Evolutionary conservation across 2,797 vertebrate species (phyloP).

Genomic region (Rousettus madagascariensis): DNA sequence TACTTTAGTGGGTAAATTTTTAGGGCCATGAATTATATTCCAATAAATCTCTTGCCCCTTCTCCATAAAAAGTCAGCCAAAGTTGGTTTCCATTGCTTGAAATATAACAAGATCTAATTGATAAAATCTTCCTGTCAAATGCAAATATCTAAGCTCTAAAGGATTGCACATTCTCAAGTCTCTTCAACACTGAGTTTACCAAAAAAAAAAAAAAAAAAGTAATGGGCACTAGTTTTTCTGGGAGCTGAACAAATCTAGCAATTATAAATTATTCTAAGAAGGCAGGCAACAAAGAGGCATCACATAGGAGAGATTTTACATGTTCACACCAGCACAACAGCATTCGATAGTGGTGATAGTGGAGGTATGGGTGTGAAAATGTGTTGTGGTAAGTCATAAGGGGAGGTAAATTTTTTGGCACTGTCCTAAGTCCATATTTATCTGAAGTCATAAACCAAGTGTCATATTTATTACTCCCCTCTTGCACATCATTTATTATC

Average conservation of each 20-base stretch:
- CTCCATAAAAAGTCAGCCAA: rapidly evolving
- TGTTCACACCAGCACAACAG: not conserved
- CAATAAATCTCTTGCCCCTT: not conserved
- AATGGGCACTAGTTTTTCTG: not conserved
- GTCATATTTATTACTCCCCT: not conserved
- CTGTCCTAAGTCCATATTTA: not conserved
- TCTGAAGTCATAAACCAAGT: not conserved
- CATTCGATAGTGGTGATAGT: no score
- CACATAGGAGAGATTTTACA: not conserved
- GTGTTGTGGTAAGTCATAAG: not conserved
- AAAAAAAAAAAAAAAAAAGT: not conserved
- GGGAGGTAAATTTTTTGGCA: not conserved
- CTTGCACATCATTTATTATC: not conserved
- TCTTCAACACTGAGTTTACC: not conserved
- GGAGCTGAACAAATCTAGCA: not conserved
- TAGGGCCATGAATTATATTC: not conserved
- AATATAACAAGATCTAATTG: not conserved
- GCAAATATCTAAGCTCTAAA: not conserved
- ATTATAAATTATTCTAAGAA: not conserved
- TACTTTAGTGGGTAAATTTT: not conserved
- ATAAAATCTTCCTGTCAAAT: not conserved
- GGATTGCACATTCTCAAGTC: not conserved
- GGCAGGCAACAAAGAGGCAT: not conserved
- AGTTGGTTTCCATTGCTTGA: not conserved
- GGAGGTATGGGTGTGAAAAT: not conserved